Conservation (phyloP, 1,140 invertebrate genomes). For the Drosophila willistoni region DNA sequence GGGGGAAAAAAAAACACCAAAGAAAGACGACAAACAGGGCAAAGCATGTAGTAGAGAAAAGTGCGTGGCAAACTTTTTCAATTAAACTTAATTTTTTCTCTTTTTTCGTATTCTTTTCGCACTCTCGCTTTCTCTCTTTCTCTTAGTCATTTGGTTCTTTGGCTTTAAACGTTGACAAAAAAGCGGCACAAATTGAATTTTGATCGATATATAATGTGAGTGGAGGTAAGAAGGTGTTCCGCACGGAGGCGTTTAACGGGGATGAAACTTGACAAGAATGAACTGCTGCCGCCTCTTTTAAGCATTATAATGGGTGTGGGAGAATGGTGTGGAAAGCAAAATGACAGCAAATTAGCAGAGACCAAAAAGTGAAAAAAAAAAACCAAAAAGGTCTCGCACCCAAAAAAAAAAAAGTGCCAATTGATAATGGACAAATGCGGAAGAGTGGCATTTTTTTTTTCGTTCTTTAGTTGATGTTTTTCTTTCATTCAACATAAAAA, state of each 20-base stretch:
- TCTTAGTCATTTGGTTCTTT: constrained; percentile 7
- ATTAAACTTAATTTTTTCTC: constrained; percentile 70
- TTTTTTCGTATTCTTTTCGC: constrained; percentile 44
- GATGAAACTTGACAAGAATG: background rate
- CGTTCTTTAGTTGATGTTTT: background rate
- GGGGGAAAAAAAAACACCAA: constrained; percentile 14
- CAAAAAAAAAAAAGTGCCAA: constrained; percentile 49
- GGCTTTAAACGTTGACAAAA: constrained; percentile 66
- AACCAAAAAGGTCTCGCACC: constrained; percentile 57
- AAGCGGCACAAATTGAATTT: constrained; percentile 79
- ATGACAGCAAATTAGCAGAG: constrained; percentile 77
- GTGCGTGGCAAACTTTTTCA: constrained; percentile 77
- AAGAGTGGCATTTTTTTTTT: constrained; percentile 7
- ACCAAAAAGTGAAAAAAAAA: constrained; percentile 17
- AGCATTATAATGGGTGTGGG: background rate
- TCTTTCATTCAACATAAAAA: constrained; percentile 7
- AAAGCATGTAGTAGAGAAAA: constrained; percentile 48
- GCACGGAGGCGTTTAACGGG: background rate
- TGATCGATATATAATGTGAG: constrained; percentile 77
- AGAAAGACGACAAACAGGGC: constrained; percentile 36
- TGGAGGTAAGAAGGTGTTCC: background rate
- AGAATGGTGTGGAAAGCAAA: constrained; percentile 61
- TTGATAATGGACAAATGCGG: constrained; percentile 12
- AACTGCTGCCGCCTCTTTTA: background rate
- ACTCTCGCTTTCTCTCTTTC: constrained; percentile 21